Evolutionary conservation across 2,888 invertebrate species (phyloP).

Genomic region (Diadegma fenestrale): DNA sequence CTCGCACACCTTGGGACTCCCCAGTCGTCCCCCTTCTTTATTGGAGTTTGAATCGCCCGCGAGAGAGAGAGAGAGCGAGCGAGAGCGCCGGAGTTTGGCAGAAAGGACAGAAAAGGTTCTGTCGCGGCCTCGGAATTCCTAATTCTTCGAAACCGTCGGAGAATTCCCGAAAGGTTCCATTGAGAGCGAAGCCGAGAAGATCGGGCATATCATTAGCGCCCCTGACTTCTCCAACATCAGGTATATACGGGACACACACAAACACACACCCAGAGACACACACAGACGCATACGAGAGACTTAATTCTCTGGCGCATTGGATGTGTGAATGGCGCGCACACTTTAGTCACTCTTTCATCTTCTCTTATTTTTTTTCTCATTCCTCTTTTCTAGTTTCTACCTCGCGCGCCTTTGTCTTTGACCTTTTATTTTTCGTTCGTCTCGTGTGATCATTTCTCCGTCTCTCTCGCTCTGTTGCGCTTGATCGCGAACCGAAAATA

Average conservation of each 20-base stretch:
- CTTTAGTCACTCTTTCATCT: slow-evolving; percentile 74
- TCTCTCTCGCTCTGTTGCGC: too few species aligned
- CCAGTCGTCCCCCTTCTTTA: slow-evolving; percentile 60
- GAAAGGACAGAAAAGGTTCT: slow-evolving; percentile 50
- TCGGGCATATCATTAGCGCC: slow-evolving; percentile 84
- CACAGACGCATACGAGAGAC: not conserved
- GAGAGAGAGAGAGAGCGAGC: slow-evolving; percentile 52
- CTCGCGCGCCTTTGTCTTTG: slow-evolving; percentile 14
- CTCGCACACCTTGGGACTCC: slow-evolving; percentile 25
- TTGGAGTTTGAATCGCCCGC: slow-evolving; percentile 58
- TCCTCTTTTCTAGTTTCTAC: slow-evolving; percentile 54
- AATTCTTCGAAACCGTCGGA: slow-evolving; percentile 84
- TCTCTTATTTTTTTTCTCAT: slow-evolving; percentile 46
- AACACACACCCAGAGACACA: not conserved
- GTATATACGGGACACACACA: slow-evolving; percentile 69
- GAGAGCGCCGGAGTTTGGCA: not conserved
- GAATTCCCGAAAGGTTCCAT: slow-evolving; percentile 85
- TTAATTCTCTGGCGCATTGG: slow-evolving; percentile 65
- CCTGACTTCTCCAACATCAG: slow-evolving; percentile 75
- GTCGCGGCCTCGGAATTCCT: slow-evolving; percentile 84
- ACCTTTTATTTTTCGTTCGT: slow-evolving; percentile 51
- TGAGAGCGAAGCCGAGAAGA: slow-evolving; percentile 75
- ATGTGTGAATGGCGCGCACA: slow-evolving; percentile 80
- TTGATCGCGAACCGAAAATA: not conserved
- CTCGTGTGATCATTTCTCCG: slow-evolving; percentile 29